These are phyloP conservation scores for Alces alces DNA, from an alignment of 2,113 vertebrate genomes.

Conservation along the genomic window DNA sequence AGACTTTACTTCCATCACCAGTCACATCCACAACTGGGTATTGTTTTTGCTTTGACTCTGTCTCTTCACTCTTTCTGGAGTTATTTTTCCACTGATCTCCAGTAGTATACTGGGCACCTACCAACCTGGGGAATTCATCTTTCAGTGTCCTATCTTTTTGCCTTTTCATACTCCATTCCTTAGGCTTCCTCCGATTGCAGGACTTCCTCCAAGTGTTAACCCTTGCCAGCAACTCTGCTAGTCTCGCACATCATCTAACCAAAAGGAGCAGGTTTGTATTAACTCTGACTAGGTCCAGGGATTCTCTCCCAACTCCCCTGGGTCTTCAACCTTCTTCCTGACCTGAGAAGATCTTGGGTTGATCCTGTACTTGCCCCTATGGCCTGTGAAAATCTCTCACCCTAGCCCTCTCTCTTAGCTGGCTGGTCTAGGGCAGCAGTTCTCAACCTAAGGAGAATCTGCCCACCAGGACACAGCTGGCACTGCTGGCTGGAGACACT, in stretches of 20 bases:
- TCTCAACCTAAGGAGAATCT: background rate
- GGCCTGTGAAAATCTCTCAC: background rate
- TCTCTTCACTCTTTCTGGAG: background rate
- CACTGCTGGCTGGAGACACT: background rate
- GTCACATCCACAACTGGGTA: background rate
- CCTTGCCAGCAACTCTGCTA: background rate
- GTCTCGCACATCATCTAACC: background rate
- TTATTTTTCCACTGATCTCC: background rate
- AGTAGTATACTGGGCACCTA: background rate
- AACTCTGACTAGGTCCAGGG: background rate
- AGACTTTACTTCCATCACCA: background rate
- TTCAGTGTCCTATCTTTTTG: background rate
- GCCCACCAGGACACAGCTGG: background rate
- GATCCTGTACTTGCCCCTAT: background rate
- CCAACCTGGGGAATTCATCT: background rate
- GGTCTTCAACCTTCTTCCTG: background rate
- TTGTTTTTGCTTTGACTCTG: background rate
- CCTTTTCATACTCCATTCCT: background rate
- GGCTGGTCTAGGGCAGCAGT: background rate
- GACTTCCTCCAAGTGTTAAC: background rate
- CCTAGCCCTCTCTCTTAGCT: background rate
- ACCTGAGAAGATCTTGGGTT: background rate
- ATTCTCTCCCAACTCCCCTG: background rate
- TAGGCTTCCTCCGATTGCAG: background rate
- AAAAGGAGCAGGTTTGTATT: background rate